A percentile compares a stretch with the other conserved stretches of the same genome.
These are phyloP conservation scores for Chelonoidis abingdonii DNA, from an alignment of 2,113 vertebrate species.

Conservation along the genomic window DNA sequence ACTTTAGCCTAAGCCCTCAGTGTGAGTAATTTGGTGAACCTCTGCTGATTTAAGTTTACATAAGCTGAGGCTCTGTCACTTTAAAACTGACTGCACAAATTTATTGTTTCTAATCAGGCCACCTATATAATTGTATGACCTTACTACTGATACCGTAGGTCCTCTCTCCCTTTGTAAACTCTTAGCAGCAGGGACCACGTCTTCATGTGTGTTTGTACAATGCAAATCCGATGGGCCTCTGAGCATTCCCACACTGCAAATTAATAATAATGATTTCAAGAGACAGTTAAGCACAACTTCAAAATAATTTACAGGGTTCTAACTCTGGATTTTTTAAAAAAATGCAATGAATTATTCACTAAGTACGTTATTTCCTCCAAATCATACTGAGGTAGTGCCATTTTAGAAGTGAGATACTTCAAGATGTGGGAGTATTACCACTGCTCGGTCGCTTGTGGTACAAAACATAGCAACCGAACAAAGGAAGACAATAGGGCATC, in stretches of 20 bases:
- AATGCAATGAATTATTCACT: neutral
- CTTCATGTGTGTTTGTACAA: neutral
- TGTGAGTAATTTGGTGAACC: too few species aligned
- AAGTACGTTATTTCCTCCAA: neutral
- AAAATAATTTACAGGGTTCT: neutral
- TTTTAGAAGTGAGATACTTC: neutral
- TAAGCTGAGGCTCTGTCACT: neutral
- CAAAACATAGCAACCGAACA: neutral
- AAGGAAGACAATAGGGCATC: neutral
- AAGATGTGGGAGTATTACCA: neutral
- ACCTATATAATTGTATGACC: neutral
- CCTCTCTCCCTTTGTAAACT: neutral
- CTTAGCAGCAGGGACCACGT: neutral
- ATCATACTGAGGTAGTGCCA: neutral
- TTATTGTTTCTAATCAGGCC: neutral
- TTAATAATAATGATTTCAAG: neutral
- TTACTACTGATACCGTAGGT: neutral
- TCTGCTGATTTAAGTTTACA: neutral
- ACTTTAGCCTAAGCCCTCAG: too few species aligned
- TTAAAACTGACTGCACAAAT: neutral
- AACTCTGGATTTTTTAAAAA: neutral
- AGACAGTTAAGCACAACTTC: too few species aligned
- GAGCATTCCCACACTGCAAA: neutral
- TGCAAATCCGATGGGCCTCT: neutral
- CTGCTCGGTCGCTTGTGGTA: neutral